These are phyloP conservation scores for Acanthornis magna DNA, from an alignment of 2,797 vertebrate species.

Conservation along the genomic window DNA sequence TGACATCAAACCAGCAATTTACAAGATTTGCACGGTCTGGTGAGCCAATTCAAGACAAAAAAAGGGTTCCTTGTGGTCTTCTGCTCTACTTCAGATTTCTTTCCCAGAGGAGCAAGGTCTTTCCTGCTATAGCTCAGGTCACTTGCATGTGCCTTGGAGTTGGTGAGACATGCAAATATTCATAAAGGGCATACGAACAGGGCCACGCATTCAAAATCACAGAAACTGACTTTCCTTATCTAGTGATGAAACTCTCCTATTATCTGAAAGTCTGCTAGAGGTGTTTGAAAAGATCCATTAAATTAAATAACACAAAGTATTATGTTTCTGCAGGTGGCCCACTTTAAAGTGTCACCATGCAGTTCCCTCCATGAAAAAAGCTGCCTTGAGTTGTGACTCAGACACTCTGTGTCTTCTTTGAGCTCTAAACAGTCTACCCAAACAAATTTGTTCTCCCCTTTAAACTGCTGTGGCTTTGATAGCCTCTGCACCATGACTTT, in stretches of 20 bases:
- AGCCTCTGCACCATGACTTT: background rate
- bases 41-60: background rate
- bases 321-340: background rate
- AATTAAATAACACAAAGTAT: background rate
- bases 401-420: background rate
- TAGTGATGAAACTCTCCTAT: background rate
- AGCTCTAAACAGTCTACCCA: background rate
- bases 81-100: background rate
- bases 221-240: background rate
- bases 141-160: background rate
- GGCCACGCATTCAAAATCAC: background rate
- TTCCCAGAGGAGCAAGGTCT: background rate
- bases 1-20: background rate
- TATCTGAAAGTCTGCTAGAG: background rate
- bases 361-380: background rate
- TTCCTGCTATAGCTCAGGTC: background rate
- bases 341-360: background rate
- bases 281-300: background rate
- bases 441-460: background rate
- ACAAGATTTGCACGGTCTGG: background rate
- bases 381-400: background rate
- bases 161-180: background rate
- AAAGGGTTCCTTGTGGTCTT: background rate
- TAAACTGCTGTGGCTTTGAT: background rate
- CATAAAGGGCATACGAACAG: background rate